phyloP scores from a whole-genome alignment of 92 coral and sea anemone species.

The Nematostella vectensis region DNA sequence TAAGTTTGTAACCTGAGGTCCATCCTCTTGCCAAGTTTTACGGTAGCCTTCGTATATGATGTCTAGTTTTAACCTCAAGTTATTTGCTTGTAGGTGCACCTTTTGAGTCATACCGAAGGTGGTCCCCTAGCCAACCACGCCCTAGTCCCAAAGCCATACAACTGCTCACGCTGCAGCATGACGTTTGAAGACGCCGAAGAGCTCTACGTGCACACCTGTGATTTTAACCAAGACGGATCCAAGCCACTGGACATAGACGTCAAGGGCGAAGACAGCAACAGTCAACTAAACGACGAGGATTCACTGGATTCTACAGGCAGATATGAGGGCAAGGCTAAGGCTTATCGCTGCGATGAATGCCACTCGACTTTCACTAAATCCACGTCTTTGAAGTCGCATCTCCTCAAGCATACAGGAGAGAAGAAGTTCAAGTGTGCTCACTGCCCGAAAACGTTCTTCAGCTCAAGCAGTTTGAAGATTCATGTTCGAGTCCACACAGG shows the following conservation, averaged over 20 bases:
- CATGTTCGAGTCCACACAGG: constrained; percentile 98
- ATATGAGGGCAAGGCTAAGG: constrained; percentile 14
- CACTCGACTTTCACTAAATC: constrained; percentile 82
- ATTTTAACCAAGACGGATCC: constrained; percentile 6
- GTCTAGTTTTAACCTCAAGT: too few relatives aligned
- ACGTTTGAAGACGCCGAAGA: constrained; percentile 88
- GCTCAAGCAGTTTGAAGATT: constrained; percentile 94
- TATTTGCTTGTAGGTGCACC: constrained; percentile 36
- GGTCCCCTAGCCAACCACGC: constrained; percentile 26
- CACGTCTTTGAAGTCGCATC: constrained; percentile 89
- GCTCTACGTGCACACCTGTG: constrained; percentile 86
- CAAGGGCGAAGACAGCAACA: constrained; percentile 11
- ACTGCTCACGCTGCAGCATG: constrained; percentile 86
- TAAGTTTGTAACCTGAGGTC: too few relatives aligned
- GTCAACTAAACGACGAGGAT: constrained; percentile 4
- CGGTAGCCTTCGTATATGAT: too few relatives aligned
- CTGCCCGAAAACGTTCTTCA: constrained; percentile 90
- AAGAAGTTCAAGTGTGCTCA: constrained; percentile 89
- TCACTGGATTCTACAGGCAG: constrained; percentile 18
- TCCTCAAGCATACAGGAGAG: constrained; percentile 93
- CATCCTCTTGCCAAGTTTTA: too few relatives aligned
- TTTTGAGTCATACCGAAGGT: constrained; percentile 61
- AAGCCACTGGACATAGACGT: constrained; percentile 19
- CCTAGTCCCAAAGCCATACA: constrained; percentile 53
- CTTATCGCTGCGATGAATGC: constrained; percentile 82